Evolutionary conservation across 2,888 invertebrate genomes (phyloP).

Genomic region (Nephrotoma guestfalica): DNA sequence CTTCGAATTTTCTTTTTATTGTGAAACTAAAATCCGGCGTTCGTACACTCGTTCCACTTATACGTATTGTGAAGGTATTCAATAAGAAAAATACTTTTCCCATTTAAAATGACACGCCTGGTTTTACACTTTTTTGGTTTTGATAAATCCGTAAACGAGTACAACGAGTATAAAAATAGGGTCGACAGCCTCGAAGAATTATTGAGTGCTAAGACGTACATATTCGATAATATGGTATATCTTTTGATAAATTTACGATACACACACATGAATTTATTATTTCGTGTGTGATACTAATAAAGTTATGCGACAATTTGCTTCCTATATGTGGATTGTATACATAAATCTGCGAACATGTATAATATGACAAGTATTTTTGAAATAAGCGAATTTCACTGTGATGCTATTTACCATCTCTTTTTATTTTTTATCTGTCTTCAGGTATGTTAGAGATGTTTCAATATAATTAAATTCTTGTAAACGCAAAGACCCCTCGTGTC

Average conservation of each 20-base stretch:
- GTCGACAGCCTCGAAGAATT: not conserved
- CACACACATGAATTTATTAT: not conserved
- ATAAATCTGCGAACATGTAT: not conserved
- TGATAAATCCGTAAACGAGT: not conserved
- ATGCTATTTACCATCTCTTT: too few species aligned
- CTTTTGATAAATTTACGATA: not conserved
- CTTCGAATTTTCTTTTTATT: not conserved
- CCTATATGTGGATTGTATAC: not conserved
- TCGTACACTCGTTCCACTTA: too few species aligned
- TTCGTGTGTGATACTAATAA: not conserved
- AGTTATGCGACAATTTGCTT: not conserved
- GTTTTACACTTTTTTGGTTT: not conserved
- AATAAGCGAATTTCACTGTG: too few species aligned
- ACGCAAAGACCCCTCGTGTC: too few species aligned
- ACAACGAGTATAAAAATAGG: not conserved
- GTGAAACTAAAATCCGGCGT: not conserved
- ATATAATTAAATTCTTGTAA: too few species aligned
- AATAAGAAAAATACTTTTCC: not conserved
- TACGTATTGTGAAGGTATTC: not conserved
- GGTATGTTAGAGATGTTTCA: too few species aligned
- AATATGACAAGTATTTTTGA: not conserved
- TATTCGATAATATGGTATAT: constrained; percentile 16
- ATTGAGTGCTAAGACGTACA: not conserved
- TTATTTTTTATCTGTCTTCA: too few species aligned
- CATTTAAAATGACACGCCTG: not conserved